Base-by-base conservation (phyloP, 2,888 invertebrate species). In the Hirtodrosophila histrioides region DNA sequence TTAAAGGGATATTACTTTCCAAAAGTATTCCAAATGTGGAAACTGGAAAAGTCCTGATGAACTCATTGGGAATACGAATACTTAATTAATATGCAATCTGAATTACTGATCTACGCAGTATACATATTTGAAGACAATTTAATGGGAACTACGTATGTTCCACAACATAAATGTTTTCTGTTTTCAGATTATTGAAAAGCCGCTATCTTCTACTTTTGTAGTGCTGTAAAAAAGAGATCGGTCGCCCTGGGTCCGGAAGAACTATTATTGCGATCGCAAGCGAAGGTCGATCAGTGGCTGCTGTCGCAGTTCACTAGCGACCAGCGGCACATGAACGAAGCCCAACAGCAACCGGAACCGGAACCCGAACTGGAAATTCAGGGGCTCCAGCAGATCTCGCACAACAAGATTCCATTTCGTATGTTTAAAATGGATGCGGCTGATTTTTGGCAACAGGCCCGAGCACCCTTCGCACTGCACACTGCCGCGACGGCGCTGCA, bases 251-350 rank as follows among this genome's bases (percentile, higher is more conserved):
- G 74, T 75, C 78, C 71, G 35, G 69, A 80, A 29, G 61, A 82
- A 69, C 75, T 77, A 36, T 49, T 63, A 31, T 40, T 63, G 36
- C 49, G 69, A 71, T 51, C 68, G 50, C 72, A 73, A 69, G 68
- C 72, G 41, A 88, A 81, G 71, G 94, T 95, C 90, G 93, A 94
- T 82, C 94, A 93, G 93, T 95, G 94, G 95, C 92, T 95, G 75
- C 94, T 95, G 91, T 94, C 94, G 92, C 94, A 94, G 72, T 94
- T 94, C 92, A 94, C 54, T 39, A 57, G 39, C 53, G 40, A 35
- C 27, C 45, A 40, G 46, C 50, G 46, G 86, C 82, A 92, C 62
- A 91, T 92, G 66, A 91, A 92, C 63, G 91, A 92, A 17, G 23
- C 44, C 46, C 45, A 57, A 23, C 51, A 46, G 4, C 1, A 50